A percentile compares a stretch with the other conserved stretches of the same genome.
Conservation (phyloP, 2,113 vertebrate species). For the Misgurnus mizolepis region DNA sequence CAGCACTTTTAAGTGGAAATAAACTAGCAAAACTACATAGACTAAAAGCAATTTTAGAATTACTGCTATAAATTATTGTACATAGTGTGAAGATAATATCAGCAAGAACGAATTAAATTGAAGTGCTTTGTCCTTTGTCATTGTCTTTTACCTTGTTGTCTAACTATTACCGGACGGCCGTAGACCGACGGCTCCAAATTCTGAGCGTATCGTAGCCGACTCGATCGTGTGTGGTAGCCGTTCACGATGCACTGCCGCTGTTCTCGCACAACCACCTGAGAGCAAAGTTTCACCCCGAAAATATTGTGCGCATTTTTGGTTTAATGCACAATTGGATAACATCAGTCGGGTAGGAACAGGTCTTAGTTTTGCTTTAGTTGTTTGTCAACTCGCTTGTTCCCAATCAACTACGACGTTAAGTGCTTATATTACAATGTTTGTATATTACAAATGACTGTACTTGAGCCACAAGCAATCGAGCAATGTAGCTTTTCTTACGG, state of each 20-base stretch:
- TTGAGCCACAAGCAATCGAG: slow-evolving; percentile 27
- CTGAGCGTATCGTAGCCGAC: not conserved
- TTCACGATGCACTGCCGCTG: not conserved
- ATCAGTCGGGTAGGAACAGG: too few species aligned
- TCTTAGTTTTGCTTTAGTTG: too few species aligned
- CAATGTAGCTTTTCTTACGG: slow-evolving; percentile 45
- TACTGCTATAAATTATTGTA: slow-evolving; percentile 91
- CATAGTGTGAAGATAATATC: slow-evolving; percentile 75
- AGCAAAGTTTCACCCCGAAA: not conserved
- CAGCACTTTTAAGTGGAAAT: slow-evolving; percentile 37
- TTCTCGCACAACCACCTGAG: not conserved
- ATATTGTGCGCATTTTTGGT: not conserved
- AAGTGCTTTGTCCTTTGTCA: slow-evolving; percentile 71
- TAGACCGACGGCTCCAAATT: slow-evolving; percentile 1
- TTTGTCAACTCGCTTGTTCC: not conserved
- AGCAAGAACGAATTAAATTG: slow-evolving; percentile 75
- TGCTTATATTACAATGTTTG: not conserved
- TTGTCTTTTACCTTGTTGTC: slow-evolving; percentile 71
- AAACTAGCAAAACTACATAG: slow-evolving; percentile 44
- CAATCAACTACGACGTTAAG: not conserved
- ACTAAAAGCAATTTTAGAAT: slow-evolving; percentile 65
- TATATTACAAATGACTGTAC: slow-evolving; percentile 23
- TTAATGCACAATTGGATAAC: not conserved
- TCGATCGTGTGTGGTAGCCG: not conserved
- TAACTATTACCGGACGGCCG: slow-evolving; percentile 57